phyloP scores from a whole-genome alignment of 1,140 invertebrate genomes.

The Drosophila carrolli region DNA sequence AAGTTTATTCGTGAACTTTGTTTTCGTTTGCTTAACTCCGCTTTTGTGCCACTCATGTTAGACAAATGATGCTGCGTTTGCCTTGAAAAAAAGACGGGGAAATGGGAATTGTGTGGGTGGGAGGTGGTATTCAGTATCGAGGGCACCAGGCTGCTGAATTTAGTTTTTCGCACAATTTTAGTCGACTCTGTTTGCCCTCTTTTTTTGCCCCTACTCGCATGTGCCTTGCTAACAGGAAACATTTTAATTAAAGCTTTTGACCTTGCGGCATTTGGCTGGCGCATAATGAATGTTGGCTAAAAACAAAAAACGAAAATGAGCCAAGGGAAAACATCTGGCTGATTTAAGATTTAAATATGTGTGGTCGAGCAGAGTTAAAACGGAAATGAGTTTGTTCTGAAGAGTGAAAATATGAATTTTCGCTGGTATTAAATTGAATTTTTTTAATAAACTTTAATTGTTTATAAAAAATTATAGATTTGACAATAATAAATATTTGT shows the following conservation, averaged over 20 bases:
- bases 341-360: constrained; percentile 34
- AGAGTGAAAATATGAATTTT: constrained; percentile 10
- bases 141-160: constrained; percentile 9
- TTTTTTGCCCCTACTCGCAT: constrained; percentile 13
- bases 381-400: constrained; percentile 30
- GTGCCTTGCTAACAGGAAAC: constrained; percentile 38
- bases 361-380: constrained; percentile 1
- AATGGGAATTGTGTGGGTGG: not conserved
- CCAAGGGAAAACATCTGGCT: constrained; percentile 29
- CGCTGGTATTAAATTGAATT: not conserved
- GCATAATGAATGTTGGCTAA: constrained; percentile 48
- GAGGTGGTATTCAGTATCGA: constrained; percentile 9
- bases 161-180: constrained; percentile 35
- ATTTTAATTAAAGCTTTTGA: constrained; percentile 61
- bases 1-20: constrained; percentile 22
- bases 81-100: constrained; percentile 1
- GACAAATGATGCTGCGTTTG: constrained; percentile 36
- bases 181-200: constrained; percentile 20
- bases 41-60: constrained; percentile 28
- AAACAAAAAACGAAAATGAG: constrained; percentile 33
- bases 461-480: no score
- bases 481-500: no score
- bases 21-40: constrained; percentile 28
- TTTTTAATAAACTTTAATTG: not conserved
- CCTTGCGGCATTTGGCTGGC: constrained; percentile 48